Percentiles rank a stretch among this genome's conserved stretches.
Conservation (phyloP, 2,113 vertebrate species). For the Diadophis punctatus region DNA sequence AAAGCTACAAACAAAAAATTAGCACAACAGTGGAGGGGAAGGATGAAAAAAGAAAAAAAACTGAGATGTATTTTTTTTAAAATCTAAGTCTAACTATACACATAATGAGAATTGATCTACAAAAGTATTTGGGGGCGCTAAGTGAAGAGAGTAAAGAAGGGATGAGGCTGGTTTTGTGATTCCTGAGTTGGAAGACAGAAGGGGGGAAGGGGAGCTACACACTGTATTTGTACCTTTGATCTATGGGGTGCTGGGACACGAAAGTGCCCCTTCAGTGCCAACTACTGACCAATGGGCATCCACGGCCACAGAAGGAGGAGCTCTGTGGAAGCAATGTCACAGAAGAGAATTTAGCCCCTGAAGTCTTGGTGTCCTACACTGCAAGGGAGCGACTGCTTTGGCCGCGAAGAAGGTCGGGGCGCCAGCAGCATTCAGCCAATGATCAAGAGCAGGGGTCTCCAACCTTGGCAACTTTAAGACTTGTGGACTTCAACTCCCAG, state of each 20-base stretch:
- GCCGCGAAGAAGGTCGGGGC: background rate
- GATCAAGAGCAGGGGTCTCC: too few relatives aligned
- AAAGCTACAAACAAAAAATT: slow-evolving; percentile 15
- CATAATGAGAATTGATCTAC: slow-evolving; percentile 5
- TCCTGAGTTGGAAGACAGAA: slow-evolving; percentile 20
- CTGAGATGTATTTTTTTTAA: slow-evolving; percentile 18
- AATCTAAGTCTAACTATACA: slow-evolving; percentile 23
- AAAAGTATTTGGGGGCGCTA: slow-evolving; percentile 4
- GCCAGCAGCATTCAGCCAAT: background rate
- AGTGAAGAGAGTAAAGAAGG: background rate
- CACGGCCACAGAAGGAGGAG: slow-evolving; percentile 1
- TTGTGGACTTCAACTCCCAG: too few relatives aligned
- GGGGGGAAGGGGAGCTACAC: background rate
- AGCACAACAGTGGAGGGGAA: slow-evolving; percentile 3
- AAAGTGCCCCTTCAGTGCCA: slow-evolving; percentile 24
- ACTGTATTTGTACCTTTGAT: slow-evolving; percentile 18
- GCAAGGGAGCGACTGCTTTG: background rate
- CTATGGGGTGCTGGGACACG: slow-evolving; percentile 15
- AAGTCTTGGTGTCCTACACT: fast-evolving
- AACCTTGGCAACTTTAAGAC: too few relatives aligned
- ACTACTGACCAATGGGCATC: slow-evolving; percentile 21
- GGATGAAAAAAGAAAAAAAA: background rate
- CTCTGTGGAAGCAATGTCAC: slow-evolving; percentile 4
- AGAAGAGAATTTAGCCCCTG: slow-evolving; percentile 14
- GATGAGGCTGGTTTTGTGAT: slow-evolving; percentile 3